Evolutionary conservation across 2,888 invertebrate species (phyloP).

Genomic region (Zhengitettix transpicula): DNA sequence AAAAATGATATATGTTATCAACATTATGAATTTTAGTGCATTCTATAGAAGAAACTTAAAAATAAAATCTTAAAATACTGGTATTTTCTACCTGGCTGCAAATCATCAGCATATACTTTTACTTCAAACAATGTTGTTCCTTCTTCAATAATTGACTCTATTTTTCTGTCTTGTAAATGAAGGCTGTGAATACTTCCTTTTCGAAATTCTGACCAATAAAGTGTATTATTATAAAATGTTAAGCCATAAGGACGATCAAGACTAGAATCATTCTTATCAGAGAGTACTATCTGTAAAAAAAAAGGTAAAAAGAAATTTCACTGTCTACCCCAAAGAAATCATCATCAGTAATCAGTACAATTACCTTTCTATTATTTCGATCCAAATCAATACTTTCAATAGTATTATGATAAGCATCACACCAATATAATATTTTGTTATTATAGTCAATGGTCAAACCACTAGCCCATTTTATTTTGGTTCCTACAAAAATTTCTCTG

Average conservation of each 20-base stretch:
- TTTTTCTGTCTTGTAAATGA: slow-evolving; percentile 26
- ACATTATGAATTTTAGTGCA: not conserved
- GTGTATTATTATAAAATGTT: slow-evolving; percentile 39
- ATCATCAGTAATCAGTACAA: not conserved
- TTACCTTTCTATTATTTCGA: slow-evolving; percentile 3
- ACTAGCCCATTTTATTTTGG: slow-evolving; percentile 51
- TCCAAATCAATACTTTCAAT: slow-evolving; percentile 44
- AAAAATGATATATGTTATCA: slow-evolving; percentile 1
- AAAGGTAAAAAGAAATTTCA: not conserved
- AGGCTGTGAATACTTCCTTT: slow-evolving; percentile 39
- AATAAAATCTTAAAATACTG: not conserved
- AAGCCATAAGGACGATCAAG: slow-evolving; percentile 52
- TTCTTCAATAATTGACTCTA: slow-evolving; percentile 34
- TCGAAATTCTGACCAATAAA: slow-evolving; percentile 56
- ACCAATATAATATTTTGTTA: slow-evolving; percentile 45
- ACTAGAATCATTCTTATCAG: slow-evolving; percentile 19
- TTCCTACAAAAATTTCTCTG: slow-evolving; percentile 34
- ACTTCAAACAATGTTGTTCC: slow-evolving; percentile 50
- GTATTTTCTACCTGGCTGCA: slow-evolving; percentile 31
- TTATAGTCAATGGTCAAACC: slow-evolving; percentile 51
- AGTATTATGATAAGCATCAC: slow-evolving; percentile 49
- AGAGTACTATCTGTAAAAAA: slow-evolving; percentile 27
- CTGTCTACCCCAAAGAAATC: not conserved
- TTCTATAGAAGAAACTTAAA: too few relatives aligned
- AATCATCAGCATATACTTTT: slow-evolving; percentile 41